phyloP scores from a whole-genome alignment of 2,113 vertebrate genomes.

The Euleptes europaea region DNA sequence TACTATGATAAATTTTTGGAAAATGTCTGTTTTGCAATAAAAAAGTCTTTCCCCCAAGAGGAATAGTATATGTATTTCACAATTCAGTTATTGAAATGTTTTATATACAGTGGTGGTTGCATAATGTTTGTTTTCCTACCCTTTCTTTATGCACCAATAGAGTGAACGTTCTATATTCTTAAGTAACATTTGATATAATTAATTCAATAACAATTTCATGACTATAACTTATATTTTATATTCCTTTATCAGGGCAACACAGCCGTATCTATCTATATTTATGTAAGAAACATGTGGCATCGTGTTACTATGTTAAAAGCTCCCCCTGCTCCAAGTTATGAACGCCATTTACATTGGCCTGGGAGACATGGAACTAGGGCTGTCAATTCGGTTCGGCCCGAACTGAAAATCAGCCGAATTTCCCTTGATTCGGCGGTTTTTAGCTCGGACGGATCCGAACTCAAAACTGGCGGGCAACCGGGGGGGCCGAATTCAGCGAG shows the following conservation, averaged over 20 bases:
- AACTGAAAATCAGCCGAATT: no score
- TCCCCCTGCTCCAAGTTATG: not conserved
- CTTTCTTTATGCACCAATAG: not conserved
- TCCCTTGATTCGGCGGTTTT: no score
- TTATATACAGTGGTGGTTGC: not conserved
- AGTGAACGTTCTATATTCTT: no score
- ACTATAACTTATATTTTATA: no score
- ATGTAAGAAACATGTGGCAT: not conserved
- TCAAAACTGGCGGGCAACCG: no score
- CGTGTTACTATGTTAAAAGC: not conserved
- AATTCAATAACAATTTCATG: not conserved
- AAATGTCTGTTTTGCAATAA: not conserved
- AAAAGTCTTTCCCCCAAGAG: not conserved
- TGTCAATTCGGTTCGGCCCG: no score
- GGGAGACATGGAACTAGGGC: not conserved
- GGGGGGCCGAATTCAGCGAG: no score
- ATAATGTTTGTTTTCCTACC: not conserved
- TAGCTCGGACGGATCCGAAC: no score
- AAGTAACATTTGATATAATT: no score
- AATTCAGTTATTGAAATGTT: constrained; percentile 7
- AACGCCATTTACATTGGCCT: not conserved
- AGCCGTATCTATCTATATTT: no score
- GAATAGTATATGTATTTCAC: not conserved
- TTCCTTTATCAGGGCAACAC: no score
- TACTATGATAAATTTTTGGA: not conserved